These are phyloP conservation scores for Syngnathus floridae DNA, from an alignment of 2,113 vertebrate genomes.

Conservation along the genomic window DNA sequence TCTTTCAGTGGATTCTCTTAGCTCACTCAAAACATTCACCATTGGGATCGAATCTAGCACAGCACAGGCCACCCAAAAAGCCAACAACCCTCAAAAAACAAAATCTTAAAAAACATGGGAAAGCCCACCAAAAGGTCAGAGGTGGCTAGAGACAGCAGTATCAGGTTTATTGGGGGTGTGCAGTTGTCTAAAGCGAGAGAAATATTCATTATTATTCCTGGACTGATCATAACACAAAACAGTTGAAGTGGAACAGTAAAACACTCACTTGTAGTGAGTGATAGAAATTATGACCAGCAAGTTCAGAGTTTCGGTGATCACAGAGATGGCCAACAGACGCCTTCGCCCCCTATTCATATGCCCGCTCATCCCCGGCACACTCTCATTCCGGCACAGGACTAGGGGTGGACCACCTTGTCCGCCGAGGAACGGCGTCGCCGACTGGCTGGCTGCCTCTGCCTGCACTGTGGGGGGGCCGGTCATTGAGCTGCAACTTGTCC, in stretches of 20 bases:
- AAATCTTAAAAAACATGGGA: conserved; percentile 7
- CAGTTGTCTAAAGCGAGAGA: conserved; percentile 46
- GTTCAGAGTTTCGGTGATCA: conserved; percentile 23
- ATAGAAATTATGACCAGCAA: conserved; percentile 32
- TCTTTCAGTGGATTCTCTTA: too few relatives aligned
- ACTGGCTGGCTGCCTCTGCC: too few relatives aligned
- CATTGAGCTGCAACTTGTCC: too few relatives aligned
- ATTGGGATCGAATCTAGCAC: background rate
- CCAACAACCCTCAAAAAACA: conserved; percentile 15
- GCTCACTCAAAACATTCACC: conserved; percentile 3
- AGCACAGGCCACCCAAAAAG: background rate
- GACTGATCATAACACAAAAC: background rate
- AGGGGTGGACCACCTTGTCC: too few relatives aligned
- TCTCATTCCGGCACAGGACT: too few relatives aligned
- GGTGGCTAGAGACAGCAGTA: conserved; percentile 42
- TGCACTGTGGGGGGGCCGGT: too few relatives aligned
- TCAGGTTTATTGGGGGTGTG: conserved; percentile 55
- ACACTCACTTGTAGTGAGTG: conserved; percentile 17
- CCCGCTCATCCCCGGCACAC: too few relatives aligned
- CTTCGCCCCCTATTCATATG: too few relatives aligned
- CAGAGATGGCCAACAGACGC: background rate
- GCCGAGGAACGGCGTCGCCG: too few relatives aligned
- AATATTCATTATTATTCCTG: background rate
- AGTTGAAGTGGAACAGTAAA: background rate
- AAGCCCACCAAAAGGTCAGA: conserved; percentile 19